Conservation (phyloP, 2,113 vertebrate species). For the Sylvietta virens region DNA sequence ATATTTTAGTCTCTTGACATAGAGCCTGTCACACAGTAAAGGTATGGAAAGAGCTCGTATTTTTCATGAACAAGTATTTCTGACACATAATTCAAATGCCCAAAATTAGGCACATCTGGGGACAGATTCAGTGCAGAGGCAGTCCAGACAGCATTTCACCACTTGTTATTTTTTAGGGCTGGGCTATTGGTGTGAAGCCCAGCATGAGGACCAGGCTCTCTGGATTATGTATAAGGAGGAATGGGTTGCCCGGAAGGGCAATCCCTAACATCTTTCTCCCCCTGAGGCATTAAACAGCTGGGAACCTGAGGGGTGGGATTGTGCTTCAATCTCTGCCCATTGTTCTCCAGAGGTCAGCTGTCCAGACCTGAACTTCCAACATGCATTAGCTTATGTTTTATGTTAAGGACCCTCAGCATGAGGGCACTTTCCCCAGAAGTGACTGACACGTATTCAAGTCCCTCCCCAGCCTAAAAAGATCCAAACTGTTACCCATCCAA, state of each 20-base stretch:
- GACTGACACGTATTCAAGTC: neutral
- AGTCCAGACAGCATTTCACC: neutral
- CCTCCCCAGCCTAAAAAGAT: neutral
- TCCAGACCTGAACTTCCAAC: neutral
- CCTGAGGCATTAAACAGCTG: neutral
- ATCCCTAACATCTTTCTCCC: neutral
- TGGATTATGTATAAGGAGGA: neutral
- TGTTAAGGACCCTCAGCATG: neutral
- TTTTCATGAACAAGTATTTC: neutral
- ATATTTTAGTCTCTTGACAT: neutral
- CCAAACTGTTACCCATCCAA: neutral
- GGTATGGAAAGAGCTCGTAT: neutral
- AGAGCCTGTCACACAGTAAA: neutral
- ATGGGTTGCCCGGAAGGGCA: neutral
- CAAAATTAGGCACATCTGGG: neutral
- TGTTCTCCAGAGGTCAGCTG: neutral
- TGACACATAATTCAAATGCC: neutral
- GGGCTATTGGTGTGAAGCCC: neutral
- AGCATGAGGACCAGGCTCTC: neutral
- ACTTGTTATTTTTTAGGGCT: neutral
- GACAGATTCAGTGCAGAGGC: neutral
- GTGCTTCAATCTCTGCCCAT: accelerated
- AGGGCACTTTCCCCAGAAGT: neutral
- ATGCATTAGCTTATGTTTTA: neutral
- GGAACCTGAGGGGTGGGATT: neutral